phyloP scores from a whole-genome alignment of 2,797 vertebrate species.

The Channallabes apus region DNA sequence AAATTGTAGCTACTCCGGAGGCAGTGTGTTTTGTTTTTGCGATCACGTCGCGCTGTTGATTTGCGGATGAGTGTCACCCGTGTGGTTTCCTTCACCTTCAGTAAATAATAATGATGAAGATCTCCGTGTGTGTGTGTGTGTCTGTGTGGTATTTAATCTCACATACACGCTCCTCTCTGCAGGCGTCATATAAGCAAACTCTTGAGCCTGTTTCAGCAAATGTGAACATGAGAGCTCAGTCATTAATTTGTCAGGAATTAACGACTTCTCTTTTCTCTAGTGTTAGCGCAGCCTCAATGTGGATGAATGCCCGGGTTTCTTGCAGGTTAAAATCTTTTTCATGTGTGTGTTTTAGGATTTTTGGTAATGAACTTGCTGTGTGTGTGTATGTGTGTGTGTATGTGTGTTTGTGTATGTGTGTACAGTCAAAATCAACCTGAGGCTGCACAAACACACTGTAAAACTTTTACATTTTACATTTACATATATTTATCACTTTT shows the following conservation, averaged over 20 bases:
- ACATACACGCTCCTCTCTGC: background rate
- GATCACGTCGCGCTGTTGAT: background rate
- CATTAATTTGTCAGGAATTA: background rate
- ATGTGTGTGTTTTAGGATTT: background rate
- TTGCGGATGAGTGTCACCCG: background rate
- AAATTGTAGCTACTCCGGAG: no score
- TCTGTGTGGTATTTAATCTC: constrained; percentile 58
- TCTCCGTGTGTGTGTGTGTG: constrained; percentile 40
- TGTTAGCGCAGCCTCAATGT: background rate
- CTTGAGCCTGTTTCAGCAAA: background rate
- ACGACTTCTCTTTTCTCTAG: background rate
- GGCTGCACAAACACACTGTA: background rate
- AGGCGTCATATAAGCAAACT: background rate
- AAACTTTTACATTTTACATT: background rate
- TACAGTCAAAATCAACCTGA: background rate
- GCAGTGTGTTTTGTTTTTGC: background rate
- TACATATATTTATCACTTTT: background rate
- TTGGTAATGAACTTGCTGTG: constrained; percentile 6
- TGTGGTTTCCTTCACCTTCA: background rate
- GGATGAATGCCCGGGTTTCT: background rate
- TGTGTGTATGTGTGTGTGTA: background rate
- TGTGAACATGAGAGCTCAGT: background rate
- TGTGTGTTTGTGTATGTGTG: no score
- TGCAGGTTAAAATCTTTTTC: background rate
- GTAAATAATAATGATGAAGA: background rate